Base-by-base conservation (phyloP, 2,797 vertebrate genomes). In the Sphaeramia orbicularis region DNA sequence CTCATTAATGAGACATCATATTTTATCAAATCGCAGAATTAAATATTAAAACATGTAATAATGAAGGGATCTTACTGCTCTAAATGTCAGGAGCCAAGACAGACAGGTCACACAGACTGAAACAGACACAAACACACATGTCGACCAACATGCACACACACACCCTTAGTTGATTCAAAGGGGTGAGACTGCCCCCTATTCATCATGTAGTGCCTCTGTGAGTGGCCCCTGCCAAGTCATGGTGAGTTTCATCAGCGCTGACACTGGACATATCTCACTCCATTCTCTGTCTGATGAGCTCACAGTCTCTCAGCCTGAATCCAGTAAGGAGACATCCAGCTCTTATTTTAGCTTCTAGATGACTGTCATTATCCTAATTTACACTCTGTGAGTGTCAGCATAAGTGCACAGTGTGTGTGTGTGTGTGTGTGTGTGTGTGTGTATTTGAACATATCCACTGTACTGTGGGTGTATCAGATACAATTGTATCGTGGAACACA, bases 41-140 rank as follows among this genome's bases (percentile, higher is more conserved):
- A 93, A 93, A 92, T 91, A 93, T 93, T 93, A 79, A 94, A 81
- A 76, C 36, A 11, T 70, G 67, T 75, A 87, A 86, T 92, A 94
- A 92, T 91, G 88, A 92, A 86, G 75, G 83, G 67, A 65, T 70
- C 83, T 65, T 62, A 65, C 74, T 47, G 78, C 80, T 80, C 52
- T 18, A 54, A 69, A 66, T 79, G 82, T 86, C 82, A 84, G 58
- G 42, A 70, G 47, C 59, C 24, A 37, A 78, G 64, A 80, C 55
- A 57, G 63, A 78, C 53, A 71, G 52, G 64, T 59, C 59, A 62
- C 51, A 45, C 58, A 48, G 36, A 59, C 30, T 47, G 60, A 45
- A 49, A 35, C 49, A 55, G 37, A 71, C 32, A 42, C 42, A 38
- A 7, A 44, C 19, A 49, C n/a, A 53, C 51, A 58, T 32, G 57